Conservation (phyloP, 1,140 invertebrate genomes). For the Rhyacophila brunnea region DNA sequence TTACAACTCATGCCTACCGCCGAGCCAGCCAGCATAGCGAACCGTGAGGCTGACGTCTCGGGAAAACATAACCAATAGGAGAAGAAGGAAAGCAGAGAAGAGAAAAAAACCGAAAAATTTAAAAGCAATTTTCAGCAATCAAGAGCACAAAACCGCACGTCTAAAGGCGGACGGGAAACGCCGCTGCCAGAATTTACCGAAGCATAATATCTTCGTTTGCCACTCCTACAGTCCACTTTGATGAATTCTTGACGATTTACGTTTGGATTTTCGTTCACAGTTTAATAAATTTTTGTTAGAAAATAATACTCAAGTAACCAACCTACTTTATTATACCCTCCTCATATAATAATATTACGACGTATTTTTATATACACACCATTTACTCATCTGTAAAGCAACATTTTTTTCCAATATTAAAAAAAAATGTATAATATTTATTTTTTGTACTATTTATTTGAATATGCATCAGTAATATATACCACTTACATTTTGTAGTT, state of each 20-base stretch:
- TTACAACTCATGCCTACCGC: conserved; percentile 15
- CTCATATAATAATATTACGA: no score
- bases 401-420: no score
- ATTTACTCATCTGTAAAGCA: no score
- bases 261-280: no score
- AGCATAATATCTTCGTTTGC: conserved; percentile 29
- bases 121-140: conserved; percentile 35
- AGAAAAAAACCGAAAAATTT: conserved; percentile 31
- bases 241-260: conserved; percentile 12
- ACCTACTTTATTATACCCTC: no score
- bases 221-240: conserved; percentile 29
- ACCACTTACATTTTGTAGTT: no score
- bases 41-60: conserved; percentile 22
- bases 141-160: conserved; percentile 34
- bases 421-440: no score
- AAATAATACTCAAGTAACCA: no score
- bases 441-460: no score
- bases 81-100: conserved; percentile 13
- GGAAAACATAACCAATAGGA: background rate
- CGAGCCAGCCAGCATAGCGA: conserved; percentile 3
- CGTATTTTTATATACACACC: no score
- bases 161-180: conserved; percentile 9
- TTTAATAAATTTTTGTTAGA: no score
- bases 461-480: no score
- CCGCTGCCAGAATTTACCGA: conserved; percentile 10